Evolutionary conservation across 2,888 invertebrate genomes (phyloP).

Genomic region (Dryadula phaetusa): DNA sequence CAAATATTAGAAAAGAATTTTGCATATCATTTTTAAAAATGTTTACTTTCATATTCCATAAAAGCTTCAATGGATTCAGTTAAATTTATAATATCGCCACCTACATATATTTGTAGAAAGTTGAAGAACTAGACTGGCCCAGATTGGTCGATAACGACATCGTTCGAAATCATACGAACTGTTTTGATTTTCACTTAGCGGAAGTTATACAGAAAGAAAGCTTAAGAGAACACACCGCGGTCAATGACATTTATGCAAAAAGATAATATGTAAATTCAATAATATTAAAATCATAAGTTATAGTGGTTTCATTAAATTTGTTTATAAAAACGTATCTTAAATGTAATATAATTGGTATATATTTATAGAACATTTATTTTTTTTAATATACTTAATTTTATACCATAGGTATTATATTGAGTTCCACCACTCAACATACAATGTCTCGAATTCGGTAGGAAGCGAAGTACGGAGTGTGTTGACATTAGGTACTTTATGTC

Average conservation of each 20-base stretch:
- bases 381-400: background rate
- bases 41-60: too few relatives aligned
- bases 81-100: conserved; percentile 65
- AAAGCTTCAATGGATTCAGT: conserved; percentile 39
- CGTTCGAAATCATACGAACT: conserved; percentile 52
- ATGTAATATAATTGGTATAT: background rate
- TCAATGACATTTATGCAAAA: conserved; percentile 38
- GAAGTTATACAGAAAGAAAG: conserved; percentile 48
- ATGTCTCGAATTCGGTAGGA: too few relatives aligned
- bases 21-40: too few relatives aligned
- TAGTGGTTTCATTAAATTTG: background rate
- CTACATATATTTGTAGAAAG: conserved; percentile 77
- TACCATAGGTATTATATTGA: too few relatives aligned
- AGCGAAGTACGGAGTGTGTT: too few relatives aligned
- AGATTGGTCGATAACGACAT: conserved; percentile 64
- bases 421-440: too few relatives aligned
- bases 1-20: too few relatives aligned
- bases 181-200: conserved; percentile 65
- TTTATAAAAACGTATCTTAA: background rate
- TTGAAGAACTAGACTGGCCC: conserved; percentile 77
- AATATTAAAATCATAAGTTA: background rate
- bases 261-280: conserved; percentile 24
- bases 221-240: conserved; percentile 40
- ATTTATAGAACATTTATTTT: background rate
- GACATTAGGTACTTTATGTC: too few relatives aligned